Base-by-base conservation (phyloP, 2,797 vertebrate genomes). In the Pterois miles region DNA sequence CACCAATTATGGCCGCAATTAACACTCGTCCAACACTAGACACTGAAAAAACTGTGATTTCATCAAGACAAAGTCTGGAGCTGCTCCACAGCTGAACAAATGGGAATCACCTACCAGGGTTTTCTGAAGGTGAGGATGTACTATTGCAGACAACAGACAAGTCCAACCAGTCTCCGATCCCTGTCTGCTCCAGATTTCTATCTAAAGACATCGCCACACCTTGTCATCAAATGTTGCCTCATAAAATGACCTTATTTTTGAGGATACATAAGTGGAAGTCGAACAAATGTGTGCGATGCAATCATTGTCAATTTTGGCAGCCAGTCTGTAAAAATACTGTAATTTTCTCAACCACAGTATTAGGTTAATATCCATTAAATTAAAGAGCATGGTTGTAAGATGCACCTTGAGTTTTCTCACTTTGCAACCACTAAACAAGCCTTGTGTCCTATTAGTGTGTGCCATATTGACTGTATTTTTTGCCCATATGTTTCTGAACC, bases 91-190 rank as follows among this genome's bases (percentile, higher is more conserved):
- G 5, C 20, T 65, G 23, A 60, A 48, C 27, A 68, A 11, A 67
- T 53, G 22, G n/a, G 27, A 67, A 57, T 33, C 22, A 14, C 8
- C 34, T 4, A 38, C 12, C 3, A 12, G 9, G 8, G 14, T 31
- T 68, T 68, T 53, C 8, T 46, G 40, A 8, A 57, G 0, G 31
- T 4, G 5, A 56, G 12, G 59, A 73, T 52, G 12, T 29, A 60
- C 10, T 3, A 7, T 64, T 3, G 23, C 12, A 60, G 3, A 65
- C 11, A 54, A 12, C 2, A 38, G 3, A 79, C 74, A 27, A 71
- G 81, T 78, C 62, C 56, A 58, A 83, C 82, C 72, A 46, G 83
- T 77, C 74, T 74, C 33, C 70, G 58, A 52, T 68, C 57, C 54
- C 54, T 4, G 14, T 33, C 60, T 22, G 59, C 13, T 66, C 22